Base-by-base conservation (phyloP, 2,797 vertebrate species). In the Limnodromus scolopaceus region DNA sequence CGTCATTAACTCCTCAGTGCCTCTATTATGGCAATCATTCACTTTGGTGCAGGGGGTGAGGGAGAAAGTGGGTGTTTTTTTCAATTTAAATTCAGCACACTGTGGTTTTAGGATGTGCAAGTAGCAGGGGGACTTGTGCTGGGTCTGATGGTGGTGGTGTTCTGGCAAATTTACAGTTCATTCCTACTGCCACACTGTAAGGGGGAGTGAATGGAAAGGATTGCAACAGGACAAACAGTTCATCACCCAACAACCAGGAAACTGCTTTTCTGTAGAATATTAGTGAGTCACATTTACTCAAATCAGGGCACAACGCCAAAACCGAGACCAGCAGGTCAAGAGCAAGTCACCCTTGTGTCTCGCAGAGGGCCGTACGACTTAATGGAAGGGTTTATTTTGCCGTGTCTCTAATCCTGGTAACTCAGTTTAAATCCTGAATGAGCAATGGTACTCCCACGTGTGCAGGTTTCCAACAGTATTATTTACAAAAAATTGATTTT, bases 311-410 rank as follows among this genome's bases (percentile, higher is more conserved):
- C 2, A 2, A 45, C 0, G 8, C 83, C 74, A 87, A 72, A 94
- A 74, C 64, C 0, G 1, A 90, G 74, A 83, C 74, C 48, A 48
- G 51, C 18, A 49, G 38, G 57, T 93, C 36, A 78, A 89, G 78
- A 74, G 60, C 48, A 80, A 93, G 60, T 80, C 71, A 84, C 53
- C 28, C 66, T 54, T 15, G 2, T 0, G 0, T 72, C 84, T 83
- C 1, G 0, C 3, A 10, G 55, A 3, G 0, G 91, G 65, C 72
- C 88, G 69, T 23, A 45, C 0, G 0, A 49, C 51, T n/a, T 75
- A 86, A 88, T 54, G 54, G 57, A 81, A 88, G 7, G 58, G 51
- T 1, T 79, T 58, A 17, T 75, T 84, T 65, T 87, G 30, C 54
- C 43, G 9, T 48, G 22, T 32, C 24, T 89, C 27, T 81, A 45